phyloP scores from a whole-genome alignment of 2,797 vertebrate genomes.

The Chiroxiphia lanceolata region DNA sequence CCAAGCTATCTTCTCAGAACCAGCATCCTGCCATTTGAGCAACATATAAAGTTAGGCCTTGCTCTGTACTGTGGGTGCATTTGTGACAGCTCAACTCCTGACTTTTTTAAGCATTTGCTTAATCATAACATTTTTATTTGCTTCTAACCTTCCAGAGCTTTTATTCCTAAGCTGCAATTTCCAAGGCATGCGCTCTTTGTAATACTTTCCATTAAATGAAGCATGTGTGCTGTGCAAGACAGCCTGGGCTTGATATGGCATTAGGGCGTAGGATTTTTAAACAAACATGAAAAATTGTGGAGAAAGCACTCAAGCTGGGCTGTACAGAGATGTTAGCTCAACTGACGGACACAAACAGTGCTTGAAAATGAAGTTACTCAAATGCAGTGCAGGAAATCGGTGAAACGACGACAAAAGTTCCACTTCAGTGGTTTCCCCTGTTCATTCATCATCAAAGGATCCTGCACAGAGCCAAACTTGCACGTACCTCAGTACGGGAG shows the following conservation, averaged over 20 bases:
- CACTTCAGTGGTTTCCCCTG: not conserved
- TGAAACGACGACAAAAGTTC: not conserved
- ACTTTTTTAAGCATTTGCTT: constrained; percentile 14
- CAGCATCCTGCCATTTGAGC: not conserved
- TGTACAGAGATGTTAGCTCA: not conserved
- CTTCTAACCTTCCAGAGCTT: constrained; percentile 44
- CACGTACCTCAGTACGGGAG: rapidly evolving
- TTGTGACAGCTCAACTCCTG: not conserved
- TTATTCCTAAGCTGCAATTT: not conserved
- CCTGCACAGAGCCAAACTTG: not conserved
- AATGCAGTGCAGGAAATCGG: not conserved
- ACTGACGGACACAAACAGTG: rapidly evolving
- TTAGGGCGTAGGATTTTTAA: not conserved
- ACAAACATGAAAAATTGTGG: rapidly evolving
- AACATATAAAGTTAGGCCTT: not conserved
- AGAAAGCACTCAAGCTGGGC: not conserved
- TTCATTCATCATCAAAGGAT: not conserved
- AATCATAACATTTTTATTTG: constrained; percentile 29
- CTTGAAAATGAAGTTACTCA: not conserved
- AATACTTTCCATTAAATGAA: not conserved
- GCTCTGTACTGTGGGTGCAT: not conserved
- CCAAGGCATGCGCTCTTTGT: constrained; percentile 24
- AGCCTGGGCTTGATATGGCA: not conserved
- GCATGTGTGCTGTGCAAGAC: constrained; percentile 2
- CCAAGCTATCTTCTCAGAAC: not conserved